Conservation (phyloP, 2,797 vertebrate species). For the Chrysocyon brachyurus region DNA sequence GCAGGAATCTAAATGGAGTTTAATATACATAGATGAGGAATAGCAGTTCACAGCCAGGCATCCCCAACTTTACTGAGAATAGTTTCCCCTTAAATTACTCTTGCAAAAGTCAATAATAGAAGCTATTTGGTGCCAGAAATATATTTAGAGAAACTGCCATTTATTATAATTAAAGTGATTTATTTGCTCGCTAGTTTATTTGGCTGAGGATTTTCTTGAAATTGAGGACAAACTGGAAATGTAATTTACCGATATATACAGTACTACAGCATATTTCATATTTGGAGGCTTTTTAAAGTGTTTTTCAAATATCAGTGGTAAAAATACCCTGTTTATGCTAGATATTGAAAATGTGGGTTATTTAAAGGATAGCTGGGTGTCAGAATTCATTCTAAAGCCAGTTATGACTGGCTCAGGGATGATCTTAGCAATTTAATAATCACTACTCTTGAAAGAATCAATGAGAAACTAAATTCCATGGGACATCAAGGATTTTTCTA, state of each 20-base stretch:
- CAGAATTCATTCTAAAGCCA: conserved; percentile 48
- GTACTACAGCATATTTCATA: conserved; percentile 60
- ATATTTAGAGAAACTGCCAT: conserved; percentile 68
- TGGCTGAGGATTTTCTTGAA: conserved; percentile 69
- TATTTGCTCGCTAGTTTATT: conserved; percentile 70
- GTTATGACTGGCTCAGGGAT: conserved; percentile 15
- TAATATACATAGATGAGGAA: conserved; percentile 57
- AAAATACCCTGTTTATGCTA: conserved; percentile 6
- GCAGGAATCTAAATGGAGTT: conserved; percentile 52
- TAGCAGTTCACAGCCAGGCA: neutral
- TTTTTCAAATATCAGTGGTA: conserved; percentile 47
- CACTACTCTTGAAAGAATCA: conserved; percentile 8
- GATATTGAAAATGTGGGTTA: conserved; percentile 56
- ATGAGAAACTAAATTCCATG: neutral
- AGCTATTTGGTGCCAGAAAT: conserved; percentile 72
- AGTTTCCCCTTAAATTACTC: conserved; percentile 67
- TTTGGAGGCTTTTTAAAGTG: conserved; percentile 38
- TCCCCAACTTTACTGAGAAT: conserved; percentile 64
- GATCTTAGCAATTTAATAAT: conserved; percentile 13
- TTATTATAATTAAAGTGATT: conserved; percentile 78
- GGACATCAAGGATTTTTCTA: conserved; percentile 22
- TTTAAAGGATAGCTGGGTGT: neutral
- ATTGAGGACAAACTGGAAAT: conserved; percentile 67
- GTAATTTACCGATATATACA: conserved; percentile 46
- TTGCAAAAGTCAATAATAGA: conserved; percentile 75